These are phyloP conservation scores for Brassicogethes aeneus DNA, from an alignment of 2,888 invertebrate genomes.

Conservation along the genomic window DNA sequence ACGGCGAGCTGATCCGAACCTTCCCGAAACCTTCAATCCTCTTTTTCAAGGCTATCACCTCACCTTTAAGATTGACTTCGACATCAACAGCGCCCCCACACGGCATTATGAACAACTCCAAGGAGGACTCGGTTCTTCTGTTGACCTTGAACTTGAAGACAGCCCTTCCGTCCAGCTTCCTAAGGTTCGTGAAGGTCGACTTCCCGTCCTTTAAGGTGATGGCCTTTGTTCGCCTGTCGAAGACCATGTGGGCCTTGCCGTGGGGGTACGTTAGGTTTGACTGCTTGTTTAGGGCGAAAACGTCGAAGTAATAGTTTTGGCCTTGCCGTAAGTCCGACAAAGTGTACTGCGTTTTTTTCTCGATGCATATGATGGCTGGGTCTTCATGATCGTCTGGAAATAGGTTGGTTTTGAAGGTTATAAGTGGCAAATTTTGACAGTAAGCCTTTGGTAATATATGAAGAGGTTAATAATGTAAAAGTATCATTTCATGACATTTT, in stretches of 20 bases:
- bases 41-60: slow-evolving; percentile 32
- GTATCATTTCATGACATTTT: too few species aligned
- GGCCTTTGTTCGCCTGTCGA: slow-evolving; percentile 33
- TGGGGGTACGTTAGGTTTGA: slow-evolving; percentile 46
- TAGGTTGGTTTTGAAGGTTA: too few species aligned
- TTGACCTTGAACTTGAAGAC: slow-evolving; percentile 49
- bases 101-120: slow-evolving; percentile 45
- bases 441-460: too few species aligned
- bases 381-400: slow-evolving; percentile 1
- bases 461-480: too few species aligned
- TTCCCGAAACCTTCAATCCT: slow-evolving; percentile 44
- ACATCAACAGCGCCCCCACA: slow-evolving; percentile 48
- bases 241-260: slow-evolving; percentile 37
- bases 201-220: slow-evolving; percentile 43
- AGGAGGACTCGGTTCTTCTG: not conserved
- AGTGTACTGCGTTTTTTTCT: slow-evolving; percentile 43
- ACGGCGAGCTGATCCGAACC: slow-evolving; percentile 34
- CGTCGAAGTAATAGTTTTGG: slow-evolving; percentile 44
- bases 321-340: slow-evolving; percentile 41
- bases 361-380: slow-evolving; percentile 42
- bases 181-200: slow-evolving; percentile 43
- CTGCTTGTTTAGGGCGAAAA: slow-evolving; percentile 45
- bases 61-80: slow-evolving; percentile 38
- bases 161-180: slow-evolving; percentile 44
- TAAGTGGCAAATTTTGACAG: too few species aligned